Conservation (phyloP, 2,888 invertebrate genomes). For the Caenorhabditis doughertyi region DNA sequence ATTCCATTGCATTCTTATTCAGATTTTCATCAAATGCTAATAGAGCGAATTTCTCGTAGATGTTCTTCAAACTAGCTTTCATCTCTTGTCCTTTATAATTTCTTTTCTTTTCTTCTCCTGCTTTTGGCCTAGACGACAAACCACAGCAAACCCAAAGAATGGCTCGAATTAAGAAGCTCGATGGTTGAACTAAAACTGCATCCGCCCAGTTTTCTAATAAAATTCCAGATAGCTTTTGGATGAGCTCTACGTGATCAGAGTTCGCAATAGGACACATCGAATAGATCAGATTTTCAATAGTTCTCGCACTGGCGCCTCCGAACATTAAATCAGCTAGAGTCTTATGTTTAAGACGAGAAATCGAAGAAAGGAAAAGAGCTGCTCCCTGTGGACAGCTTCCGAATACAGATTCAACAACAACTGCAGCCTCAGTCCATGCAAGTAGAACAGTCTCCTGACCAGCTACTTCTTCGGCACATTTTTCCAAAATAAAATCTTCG, state of each 20-base stretch:
- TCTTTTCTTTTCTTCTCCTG: constrained; percentile 44
- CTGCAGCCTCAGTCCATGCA: constrained; percentile 68
- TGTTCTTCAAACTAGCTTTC: constrained; percentile 43
- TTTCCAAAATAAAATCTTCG: constrained; percentile 64
- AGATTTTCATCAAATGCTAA: constrained; percentile 62
- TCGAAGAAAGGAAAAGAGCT: constrained; percentile 57
- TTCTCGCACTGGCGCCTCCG: constrained; percentile 65
- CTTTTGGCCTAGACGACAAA: constrained; percentile 30
- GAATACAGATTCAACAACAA: constrained; percentile 59
- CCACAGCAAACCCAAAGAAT: constrained; percentile 65
- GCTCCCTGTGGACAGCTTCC: constrained; percentile 62
- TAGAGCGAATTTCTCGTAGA: constrained; percentile 47
- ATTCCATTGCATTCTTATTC: constrained; percentile 40
- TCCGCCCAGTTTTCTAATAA: constrained; percentile 68
- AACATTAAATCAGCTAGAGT: constrained; percentile 67
- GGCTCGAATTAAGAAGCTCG: constrained; percentile 64
- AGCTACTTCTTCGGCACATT: constrained; percentile 67
- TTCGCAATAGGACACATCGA: constrained; percentile 54
- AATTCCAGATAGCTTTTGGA: constrained; percentile 61
- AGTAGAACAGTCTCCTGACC: constrained; percentile 69
- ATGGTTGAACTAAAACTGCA: constrained; percentile 42
- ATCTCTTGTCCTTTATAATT: constrained; percentile 44
- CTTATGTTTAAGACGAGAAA: constrained; percentile 69
- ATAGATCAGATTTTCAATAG: constrained; percentile 70
- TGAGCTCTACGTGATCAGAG: constrained; percentile 61